phyloP scores from a whole-genome alignment of 2,888 invertebrate genomes.

The Luffia ferchaultella region DNA sequence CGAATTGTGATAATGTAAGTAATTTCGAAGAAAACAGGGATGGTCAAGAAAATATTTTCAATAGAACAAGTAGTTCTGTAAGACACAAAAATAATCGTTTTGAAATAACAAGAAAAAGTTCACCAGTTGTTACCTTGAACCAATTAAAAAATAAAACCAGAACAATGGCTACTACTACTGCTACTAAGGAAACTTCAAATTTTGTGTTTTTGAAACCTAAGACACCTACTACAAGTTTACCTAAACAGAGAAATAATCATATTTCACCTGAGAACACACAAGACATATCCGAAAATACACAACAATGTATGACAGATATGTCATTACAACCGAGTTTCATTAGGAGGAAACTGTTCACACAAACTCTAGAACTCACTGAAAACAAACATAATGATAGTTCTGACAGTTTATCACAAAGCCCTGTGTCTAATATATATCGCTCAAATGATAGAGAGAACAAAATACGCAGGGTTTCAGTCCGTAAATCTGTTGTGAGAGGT shows the following conservation, averaged over 20 bases:
- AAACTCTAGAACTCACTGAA: slow-evolving; percentile 42
- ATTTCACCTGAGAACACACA: not conserved
- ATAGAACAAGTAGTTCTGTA: not conserved
- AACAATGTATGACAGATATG: slow-evolving; percentile 19
- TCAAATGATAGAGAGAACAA: not conserved
- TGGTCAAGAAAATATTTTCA: not conserved
- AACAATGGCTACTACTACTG: not conserved
- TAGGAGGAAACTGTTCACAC: slow-evolving; percentile 49
- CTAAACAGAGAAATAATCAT: not conserved
- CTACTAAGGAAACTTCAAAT: too few species aligned
- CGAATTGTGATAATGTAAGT: not conserved
- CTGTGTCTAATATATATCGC: slow-evolving; percentile 28
- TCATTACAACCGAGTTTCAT: slow-evolving; percentile 50
- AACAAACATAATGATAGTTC: slow-evolving; percentile 31
- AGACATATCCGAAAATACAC: not conserved
- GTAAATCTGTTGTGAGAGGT: not conserved
- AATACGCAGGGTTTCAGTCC: not conserved
- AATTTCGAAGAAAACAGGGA: not conserved
- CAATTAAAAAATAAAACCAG: not conserved
- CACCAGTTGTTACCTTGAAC: not conserved
- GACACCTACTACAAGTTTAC: not conserved
- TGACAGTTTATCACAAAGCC: slow-evolving; percentile 27
- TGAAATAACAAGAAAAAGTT: not conserved
- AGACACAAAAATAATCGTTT: not conserved
- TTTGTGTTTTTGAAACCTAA: not conserved